Conservation (phyloP, 2,797 vertebrate genomes). For the Darevskia nairensis region DNA sequence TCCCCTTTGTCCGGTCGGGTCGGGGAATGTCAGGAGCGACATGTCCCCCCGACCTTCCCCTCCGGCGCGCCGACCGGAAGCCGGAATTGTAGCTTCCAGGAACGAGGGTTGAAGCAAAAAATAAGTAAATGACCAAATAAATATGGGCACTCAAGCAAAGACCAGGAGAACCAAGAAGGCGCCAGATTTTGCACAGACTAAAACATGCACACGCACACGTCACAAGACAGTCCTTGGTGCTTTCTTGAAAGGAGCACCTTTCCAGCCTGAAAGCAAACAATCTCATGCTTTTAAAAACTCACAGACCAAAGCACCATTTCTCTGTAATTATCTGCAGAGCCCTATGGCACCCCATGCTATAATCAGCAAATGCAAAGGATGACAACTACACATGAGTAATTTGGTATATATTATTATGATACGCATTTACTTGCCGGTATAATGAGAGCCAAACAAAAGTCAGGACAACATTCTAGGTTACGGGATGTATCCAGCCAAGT, state of each 20-base stretch:
- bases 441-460: not conserved
- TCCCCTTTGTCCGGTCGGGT: too few species aligned
- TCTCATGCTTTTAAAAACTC: not conserved
- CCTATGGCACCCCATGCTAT: not conserved
- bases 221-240: not conserved
- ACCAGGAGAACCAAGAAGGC: not conserved
- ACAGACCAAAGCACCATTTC: not conserved
- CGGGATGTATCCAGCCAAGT: too few species aligned
- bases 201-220: too few species aligned
- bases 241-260: not conserved
- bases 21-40: too few species aligned
- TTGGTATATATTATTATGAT: not conserved
- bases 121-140: not conserved
- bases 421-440: not conserved
- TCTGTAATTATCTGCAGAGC: not conserved
- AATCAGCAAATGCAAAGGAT: not conserved
- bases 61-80: too few species aligned
- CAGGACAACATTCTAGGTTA: not conserved
- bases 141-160: too few species aligned
- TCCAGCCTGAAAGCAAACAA: not conserved
- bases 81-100: not conserved
- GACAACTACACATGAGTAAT: not conserved
- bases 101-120: not conserved
- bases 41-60: too few species aligned
- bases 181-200: not conserved